Evolutionary conservation across 2,888 invertebrate genomes (phyloP), one percentile per base, ranked within the genome.

Genomic region (Aphidius colemani): DNA sequence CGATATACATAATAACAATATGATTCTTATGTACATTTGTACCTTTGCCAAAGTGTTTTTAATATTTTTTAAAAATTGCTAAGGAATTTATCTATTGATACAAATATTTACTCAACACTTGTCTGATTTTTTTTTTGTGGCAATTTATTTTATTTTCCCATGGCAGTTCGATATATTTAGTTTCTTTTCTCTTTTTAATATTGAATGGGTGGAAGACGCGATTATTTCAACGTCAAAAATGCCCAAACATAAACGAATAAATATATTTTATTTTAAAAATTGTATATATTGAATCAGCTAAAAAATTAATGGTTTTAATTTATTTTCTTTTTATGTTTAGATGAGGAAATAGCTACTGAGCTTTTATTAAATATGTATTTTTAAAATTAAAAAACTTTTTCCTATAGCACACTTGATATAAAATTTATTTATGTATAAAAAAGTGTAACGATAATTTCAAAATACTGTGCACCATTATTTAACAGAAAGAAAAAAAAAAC

Each of bases 1-100:
- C 69, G 71, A 69, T 71, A 70, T 78, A 74, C 60, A 64, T 67
- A 67, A 78, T 76, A 80, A 80, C 73, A 76, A 69, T 75, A 74
- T 77, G 74, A 71, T 53, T 63, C 13, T 59, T 57, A 81, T 82
- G 81, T 82, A 82, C 81, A 82, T 81, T 82, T 82, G 81, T 81
- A 82, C 81, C 81, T 78, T 80, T 75, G 75, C 78, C 78, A 75
- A 72, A 46, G 46, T 57, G 77, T 75, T 75, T 72, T 75, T 13
- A 8, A 7, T 55, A 44, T 11, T 44, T 43, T 55, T 9, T 9
- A 43, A 9, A 8, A 41, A 11, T 55, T 55, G 13, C 9, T 10
- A 18, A 18, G 10, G 0, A 55, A 55, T 11, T 44, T 55, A 45
- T 44, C 7, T 39, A 10, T 30, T 18, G 11, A 30, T 30, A 57